Base-by-base conservation (phyloP, 2,888 invertebrate genomes). In the Caenorhabditis sp. region DNA sequence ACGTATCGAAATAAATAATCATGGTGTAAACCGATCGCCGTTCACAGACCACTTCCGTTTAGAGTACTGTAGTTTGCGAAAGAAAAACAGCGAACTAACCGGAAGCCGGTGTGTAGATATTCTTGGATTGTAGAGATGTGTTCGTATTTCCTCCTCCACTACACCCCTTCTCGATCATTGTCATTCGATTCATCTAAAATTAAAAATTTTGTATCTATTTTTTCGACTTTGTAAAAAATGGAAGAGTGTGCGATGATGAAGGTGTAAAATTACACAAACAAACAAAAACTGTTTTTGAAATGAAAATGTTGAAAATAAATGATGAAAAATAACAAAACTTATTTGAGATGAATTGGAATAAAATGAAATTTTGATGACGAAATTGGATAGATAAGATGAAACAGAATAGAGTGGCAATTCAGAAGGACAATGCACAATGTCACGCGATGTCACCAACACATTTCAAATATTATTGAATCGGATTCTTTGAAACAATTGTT, bases 181-280 rank as follows among this genome's bases (percentile, higher is more conserved):
- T 72, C 72, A 72, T 58, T 12, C 72, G 64, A 49, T 72, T 72
- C 72, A 72, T 72, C 66, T 71, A 66, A 71, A 43, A 57, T 17
- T n/a, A n/a, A n/a, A n/a, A n/a, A n/a, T n/a, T n/a, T n/a, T n/a
- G n/a, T n/a, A n/a, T n/a, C n/a, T 59, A 19, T 59, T 61, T 36
- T 36, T 36, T 36, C n/a, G n/a, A n/a, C 36, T 36, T 12, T 36
- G 31, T n/a, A 10, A 36, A 17, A 37, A 61, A 36, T 5, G 12
- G 36, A 36, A 36, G 12, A 36, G 12, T 8, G 36, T 36, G 36
- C 12, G n/a, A n/a, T n/a, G n/a, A n/a, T n/a, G n/a, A n/a, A 49
- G 19, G 26, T 23, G n/a, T 54, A 37, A 36, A 55, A 36, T 57
- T 37, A 54, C 23, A 23, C 36, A 62, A 62, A 55, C 0, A 61